Evolutionary conservation across 35 echinoderm and acorn worm genomes (phyloP), one percentile per base, ranked within the genome.

Genomic region (Holothuria glaberrima): DNA sequence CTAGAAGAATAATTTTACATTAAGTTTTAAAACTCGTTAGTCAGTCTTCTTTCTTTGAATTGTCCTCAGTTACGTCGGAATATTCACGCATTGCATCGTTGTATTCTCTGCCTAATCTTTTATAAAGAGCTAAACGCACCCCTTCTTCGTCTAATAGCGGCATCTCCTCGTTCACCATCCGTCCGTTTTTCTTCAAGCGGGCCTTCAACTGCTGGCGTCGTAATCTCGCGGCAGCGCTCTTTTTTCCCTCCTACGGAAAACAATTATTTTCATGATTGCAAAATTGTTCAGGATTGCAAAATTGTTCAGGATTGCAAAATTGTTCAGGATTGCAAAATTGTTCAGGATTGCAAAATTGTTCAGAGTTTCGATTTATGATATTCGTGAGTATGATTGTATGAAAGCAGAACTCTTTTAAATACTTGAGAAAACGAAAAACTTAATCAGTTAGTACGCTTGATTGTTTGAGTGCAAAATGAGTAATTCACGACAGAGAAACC

Each of bases 161-260:
- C 17, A 38, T 34, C 33, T 83, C 33, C 46, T 95, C 90, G 59
- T 60, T 82, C 76, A 80, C 36, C 35, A 88, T 30, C 14, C 59
- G 50, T 0, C 82, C 88, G 33, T 87, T 91, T 65, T 92, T 96
- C 83, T 96, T 96, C 67, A 96, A 72, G 35, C 88, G 90, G 12
- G 87, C 76, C 68, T 96, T 96, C 34, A 96, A 60, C 60, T 96
- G 88, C 54, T 96, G 80, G 63, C 94, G 91, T 24, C 94, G 88
- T 41, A 88, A 71, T 80, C 87, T 92, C 20, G 76, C 88, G 1
- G 84, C 87, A 4, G 94, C 94, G 34, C 91, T 93, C 63, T 82
- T 92, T 59, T 96, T 96, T 9, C 94, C 94, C 28, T 93, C 94
- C 94, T 96, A 19, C 10, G 79, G 28, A 17, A 33, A 19, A 44